Base-by-base conservation (phyloP, 2,888 invertebrate genomes). In the Tortricodes alternella region DNA sequence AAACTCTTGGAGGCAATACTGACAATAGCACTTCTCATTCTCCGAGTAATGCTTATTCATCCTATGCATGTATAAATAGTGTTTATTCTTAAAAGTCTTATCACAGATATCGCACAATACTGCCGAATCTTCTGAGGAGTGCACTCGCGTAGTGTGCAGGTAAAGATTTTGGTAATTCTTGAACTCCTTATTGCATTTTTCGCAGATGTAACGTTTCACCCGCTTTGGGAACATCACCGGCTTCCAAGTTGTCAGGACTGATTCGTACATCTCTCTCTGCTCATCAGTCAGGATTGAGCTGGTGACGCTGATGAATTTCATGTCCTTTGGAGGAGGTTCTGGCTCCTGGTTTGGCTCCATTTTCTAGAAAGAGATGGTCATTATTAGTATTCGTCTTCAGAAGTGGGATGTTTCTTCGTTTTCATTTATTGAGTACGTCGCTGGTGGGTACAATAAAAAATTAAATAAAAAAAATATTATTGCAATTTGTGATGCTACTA, bases 41-140 rank as follows among this genome's bases (percentile, higher is more conserved):
- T 89, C 89, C 0, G 89, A 89, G n/a, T 89, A 89, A 53, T 90
- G 89, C 6, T 89, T 89, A 29, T 90, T 90, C 89, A 89, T 90
- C 1, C 88, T 60, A 58, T 90, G 89, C 89, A 90, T 90, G 66
- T 90, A 90, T 0, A 90, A 24, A 52, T 90, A 90, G 59, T 90
- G 89, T 58, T 90, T 90, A 32, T 90, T 89, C 44, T 90, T 90
- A 58, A 89, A 90, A 0, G 85, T 81, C 46, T 89, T 89, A 57
- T 89, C 88, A 18, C 90, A 90, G 0, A 84, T 78, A 29, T 88
- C 74, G 56, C 90, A 90, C 0, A 85, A 62, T 0, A 89, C 90
- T 0, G 89, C 88, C 0, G 88, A 87, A 0, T 89, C 87, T 34
- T 86, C 86, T 0, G 89, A 78, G 0, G 89, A 89, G 59, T 90